A percentile compares a stretch with the other conserved stretches of the same genome.
phyloP scores from a whole-genome alignment of 2,113 vertebrate genomes.

The Eretmochelys imbricata region DNA sequence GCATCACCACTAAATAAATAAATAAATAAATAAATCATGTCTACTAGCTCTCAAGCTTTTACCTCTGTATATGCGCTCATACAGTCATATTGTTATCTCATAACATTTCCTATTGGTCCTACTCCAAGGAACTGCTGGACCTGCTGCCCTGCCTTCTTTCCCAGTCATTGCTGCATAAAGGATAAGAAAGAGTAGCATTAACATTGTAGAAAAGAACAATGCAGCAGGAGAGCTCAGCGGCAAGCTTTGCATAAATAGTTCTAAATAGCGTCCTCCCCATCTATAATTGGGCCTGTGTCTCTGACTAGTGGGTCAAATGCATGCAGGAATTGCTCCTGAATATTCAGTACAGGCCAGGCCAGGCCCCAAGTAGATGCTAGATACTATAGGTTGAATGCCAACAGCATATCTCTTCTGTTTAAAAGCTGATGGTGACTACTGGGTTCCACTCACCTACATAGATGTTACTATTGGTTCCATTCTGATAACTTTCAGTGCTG shows the following conservation, averaged over 20 bases:
- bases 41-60: background rate
- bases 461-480: background rate
- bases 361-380: background rate
- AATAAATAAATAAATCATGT: background rate
- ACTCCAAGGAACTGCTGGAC: background rate
- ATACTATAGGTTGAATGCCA: background rate
- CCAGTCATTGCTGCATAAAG: background rate
- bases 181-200: background rate
- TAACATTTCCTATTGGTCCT: background rate
- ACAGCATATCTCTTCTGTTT: background rate
- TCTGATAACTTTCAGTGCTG: background rate
- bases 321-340: fast-evolving
- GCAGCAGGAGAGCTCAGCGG: background rate
- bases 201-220: background rate
- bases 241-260: background rate
- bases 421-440: background rate
- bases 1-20: background rate
- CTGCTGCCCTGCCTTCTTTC: slow-evolving; percentile 24
- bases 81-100: background rate
- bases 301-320: background rate
- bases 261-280: background rate
- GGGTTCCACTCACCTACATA: background rate
- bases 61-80: background rate
- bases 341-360: background rate
- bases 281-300: background rate